These are phyloP conservation scores for Philopotamus ludificatus DNA, from an alignment of 1,140 invertebrate genomes.

Conservation along the genomic window DNA sequence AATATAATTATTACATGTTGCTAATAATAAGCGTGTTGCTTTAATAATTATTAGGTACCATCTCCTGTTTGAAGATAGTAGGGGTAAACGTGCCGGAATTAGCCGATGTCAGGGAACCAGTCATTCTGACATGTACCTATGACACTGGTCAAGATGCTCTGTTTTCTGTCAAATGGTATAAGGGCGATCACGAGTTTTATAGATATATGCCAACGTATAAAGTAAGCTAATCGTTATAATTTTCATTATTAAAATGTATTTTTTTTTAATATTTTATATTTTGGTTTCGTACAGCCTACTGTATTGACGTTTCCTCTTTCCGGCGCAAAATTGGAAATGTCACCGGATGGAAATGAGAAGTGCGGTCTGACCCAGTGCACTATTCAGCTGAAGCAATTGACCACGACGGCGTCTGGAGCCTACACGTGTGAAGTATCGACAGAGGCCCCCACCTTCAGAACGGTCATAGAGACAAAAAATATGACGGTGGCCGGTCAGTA, in stretches of 20 bases:
- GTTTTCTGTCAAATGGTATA: slow-evolving; percentile 66
- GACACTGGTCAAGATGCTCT: slow-evolving; percentile 41
- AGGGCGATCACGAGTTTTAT: slow-evolving; percentile 61
- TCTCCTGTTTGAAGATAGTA: slow-evolving; percentile 16
- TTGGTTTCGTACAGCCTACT: slow-evolving; percentile 22
- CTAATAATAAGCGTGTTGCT: too few relatives aligned
- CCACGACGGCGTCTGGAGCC: slow-evolving; percentile 54
- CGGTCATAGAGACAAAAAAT: slow-evolving; percentile 59
- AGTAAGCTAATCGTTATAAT: slow-evolving; percentile 8
- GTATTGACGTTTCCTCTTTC: slow-evolving; percentile 32
- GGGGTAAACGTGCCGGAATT: slow-evolving; percentile 15
- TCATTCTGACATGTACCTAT: slow-evolving; percentile 12
- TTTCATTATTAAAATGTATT: not conserved
- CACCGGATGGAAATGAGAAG: slow-evolving; percentile 42
- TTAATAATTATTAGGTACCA: slow-evolving; percentile 9
- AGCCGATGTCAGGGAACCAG: slow-evolving; percentile 24
- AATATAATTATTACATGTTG: too few relatives aligned
- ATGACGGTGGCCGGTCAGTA: slow-evolving; percentile 65
- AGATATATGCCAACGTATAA: slow-evolving; percentile 55
- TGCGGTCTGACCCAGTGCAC: slow-evolving; percentile 56
- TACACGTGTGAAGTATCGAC: slow-evolving; percentile 66
- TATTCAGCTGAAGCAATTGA: slow-evolving; percentile 56
- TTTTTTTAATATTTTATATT: not conserved
- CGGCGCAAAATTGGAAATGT: slow-evolving; percentile 20
- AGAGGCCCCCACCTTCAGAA: slow-evolving; percentile 63